Conservation (phyloP, 37 sponge, comb jelly and placozoan genomes). For the Halisarca cf. caerulea region DNA sequence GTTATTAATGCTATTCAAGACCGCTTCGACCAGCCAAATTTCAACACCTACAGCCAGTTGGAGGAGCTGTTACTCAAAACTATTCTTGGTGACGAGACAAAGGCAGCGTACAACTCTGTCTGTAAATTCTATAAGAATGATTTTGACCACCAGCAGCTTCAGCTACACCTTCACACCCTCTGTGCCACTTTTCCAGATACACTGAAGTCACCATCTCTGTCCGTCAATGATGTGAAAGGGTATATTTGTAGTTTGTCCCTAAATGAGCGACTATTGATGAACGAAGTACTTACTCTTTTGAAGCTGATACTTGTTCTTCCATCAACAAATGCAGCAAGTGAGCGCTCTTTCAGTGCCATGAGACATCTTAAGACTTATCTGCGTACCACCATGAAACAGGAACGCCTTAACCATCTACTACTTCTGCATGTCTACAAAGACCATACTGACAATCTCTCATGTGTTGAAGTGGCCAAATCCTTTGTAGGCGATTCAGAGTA, state of each 20-base stretch:
- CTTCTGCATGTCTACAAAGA: constrained; percentile 46
- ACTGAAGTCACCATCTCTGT: background rate
- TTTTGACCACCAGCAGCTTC: constrained; percentile 30
- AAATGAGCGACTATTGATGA: constrained; percentile 13
- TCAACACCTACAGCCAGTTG: background rate
- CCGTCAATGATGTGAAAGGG: constrained; percentile 7
- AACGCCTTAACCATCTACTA: constrained; percentile 50
- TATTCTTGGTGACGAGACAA: background rate
- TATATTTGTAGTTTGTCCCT: constrained; percentile 17
- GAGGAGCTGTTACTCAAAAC: constrained; percentile 30
- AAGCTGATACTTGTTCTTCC: constrained; percentile 44
- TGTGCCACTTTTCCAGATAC: constrained; percentile 21
- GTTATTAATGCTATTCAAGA: constrained; percentile 7
- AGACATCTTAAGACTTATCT: constrained; percentile 62
- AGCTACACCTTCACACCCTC: constrained; percentile 23
- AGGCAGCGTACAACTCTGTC: background rate
- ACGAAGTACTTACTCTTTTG: constrained; percentile 31
- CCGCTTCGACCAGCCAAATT: constrained; percentile 27
- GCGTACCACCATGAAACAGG: constrained; percentile 58
- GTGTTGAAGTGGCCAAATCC: constrained; percentile 44
- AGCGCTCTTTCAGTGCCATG: constrained; percentile 67
- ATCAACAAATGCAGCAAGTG: constrained; percentile 67
- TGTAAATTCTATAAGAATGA: constrained; percentile 11
- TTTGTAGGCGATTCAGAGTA: constrained; percentile 50
- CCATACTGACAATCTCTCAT: constrained; percentile 29